phyloP scores from a whole-genome alignment of 2,797 vertebrate species.

The Bothrops alternatus region DNA sequence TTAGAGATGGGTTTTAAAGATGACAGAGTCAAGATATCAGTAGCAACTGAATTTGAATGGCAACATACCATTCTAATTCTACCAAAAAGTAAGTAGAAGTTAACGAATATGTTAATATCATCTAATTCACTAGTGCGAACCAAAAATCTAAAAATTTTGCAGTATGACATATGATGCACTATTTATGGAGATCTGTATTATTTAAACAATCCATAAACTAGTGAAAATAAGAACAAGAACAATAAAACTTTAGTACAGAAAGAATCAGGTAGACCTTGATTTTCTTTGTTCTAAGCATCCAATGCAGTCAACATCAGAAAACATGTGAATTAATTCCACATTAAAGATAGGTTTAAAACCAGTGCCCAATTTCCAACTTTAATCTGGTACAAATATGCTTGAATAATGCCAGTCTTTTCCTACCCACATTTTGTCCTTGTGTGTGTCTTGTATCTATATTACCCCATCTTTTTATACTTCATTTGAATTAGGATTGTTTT shows the following conservation, averaged over 20 bases:
- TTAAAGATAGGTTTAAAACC: background rate
- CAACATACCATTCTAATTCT: conserved; percentile 44
- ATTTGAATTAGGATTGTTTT: conserved; percentile 8
- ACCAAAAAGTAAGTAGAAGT: conserved; percentile 24
- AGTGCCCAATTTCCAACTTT: background rate
- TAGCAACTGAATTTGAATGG: conserved; percentile 33
- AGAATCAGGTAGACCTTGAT: background rate
- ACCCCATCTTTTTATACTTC: background rate
- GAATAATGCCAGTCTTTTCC: background rate
- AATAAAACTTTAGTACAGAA: background rate
- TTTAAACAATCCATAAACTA: conserved; percentile 4
- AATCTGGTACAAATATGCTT: background rate
- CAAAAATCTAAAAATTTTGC: conserved; percentile 30
- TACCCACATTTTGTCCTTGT: background rate
- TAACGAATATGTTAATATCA: conserved; percentile 45
- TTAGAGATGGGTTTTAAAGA: conserved; percentile 34
- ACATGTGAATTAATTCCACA: background rate
- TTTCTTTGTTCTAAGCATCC: background rate
- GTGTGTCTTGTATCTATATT: background rate
- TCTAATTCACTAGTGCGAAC: conserved; percentile 28
- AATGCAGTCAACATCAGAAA: background rate
- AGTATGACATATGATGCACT: conserved; percentile 27
- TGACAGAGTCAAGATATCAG: conserved; percentile 38
- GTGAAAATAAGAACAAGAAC: background rate
- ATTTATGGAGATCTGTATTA: conserved; percentile 28